Percentiles rank a stretch among this genome's conserved stretches.
These are phyloP conservation scores for Neosilurus hyrtlii DNA, from an alignment of 2,797 vertebrate genomes.

Conservation along the genomic window DNA sequence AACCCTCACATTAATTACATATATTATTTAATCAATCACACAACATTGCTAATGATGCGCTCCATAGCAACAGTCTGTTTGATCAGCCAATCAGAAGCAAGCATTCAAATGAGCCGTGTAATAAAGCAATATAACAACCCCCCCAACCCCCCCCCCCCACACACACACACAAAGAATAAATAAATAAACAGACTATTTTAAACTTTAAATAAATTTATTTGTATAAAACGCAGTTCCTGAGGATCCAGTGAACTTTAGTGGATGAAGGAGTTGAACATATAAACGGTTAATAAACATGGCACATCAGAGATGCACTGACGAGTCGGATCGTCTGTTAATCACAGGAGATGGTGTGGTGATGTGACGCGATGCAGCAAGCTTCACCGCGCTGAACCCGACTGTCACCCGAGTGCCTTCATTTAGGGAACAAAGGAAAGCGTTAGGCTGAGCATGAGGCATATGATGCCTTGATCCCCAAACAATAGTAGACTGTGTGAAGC, in stretches of 20 bases:
- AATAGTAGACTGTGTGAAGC: slow-evolving; percentile 69
- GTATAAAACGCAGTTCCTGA: slow-evolving; percentile 38
- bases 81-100: no score
- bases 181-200: neutral
- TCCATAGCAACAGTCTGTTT: no score
- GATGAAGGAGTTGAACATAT: neutral
- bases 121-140: no score
- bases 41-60: no score
- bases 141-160: no score
- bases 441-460: slow-evolving; percentile 62
- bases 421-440: slow-evolving; percentile 53
- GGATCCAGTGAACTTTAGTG: slow-evolving; percentile 19
- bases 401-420: slow-evolving; percentile 53
- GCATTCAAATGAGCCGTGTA: no score
- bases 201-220: slow-evolving; percentile 20
- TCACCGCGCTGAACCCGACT: slow-evolving; percentile 9
- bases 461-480: slow-evolving; percentile 72
- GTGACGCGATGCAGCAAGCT: neutral
- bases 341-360: neutral
- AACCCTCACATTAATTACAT: no score
- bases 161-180: neutral
- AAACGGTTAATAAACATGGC: neutral
- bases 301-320: neutral
- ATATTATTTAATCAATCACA: no score
- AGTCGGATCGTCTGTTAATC: neutral